Base-by-base conservation (phyloP, 2,797 vertebrate species). In the Discoglossus pictus region DNA sequence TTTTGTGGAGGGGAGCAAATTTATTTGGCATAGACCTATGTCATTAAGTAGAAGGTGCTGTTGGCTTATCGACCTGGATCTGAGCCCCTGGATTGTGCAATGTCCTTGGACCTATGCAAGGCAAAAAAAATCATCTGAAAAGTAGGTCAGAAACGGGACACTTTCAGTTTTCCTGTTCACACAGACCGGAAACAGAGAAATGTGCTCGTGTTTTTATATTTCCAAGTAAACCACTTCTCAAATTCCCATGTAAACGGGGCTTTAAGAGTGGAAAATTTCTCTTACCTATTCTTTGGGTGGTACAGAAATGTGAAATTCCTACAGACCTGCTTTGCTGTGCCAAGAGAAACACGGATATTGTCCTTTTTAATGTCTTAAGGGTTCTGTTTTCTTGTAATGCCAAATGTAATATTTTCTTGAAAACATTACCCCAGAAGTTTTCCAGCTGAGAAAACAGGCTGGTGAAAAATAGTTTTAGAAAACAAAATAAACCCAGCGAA, bases 361-460 rank as follows among this genome's bases (percentile, higher is more conserved):
- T 84, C 83, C 88, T 89, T 87, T n/a, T 89, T 87, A 89, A 86
- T 86, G 86, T 87, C 86, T 90, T 84, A 83, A 88, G 86, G 81
- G 83, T 77, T 82, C 80, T 84, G 83, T 89, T 84, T 87, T 85
- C 83, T 88, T 88, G 82, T 84, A 86, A 89, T 90, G 89, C 89
- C 89, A 91, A 90, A 88, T 60, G 87, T 83, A 90, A 91, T 90
- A 90, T 91, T 91, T 89, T 89, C 87, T 89, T 86, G 85, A 87
- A 88, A 90, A 88, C 82, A 84, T 84, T 89, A 85, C 81, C 87
- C 88, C 86, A 89, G 87, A 90, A 89, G 86, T 88, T 86, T 87
- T 85, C 88, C 89, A 92, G 90, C 89, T 92, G 88, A 89, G 89
- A 90, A 91, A 91, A 91, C 85, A 91, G 82, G 82, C 84, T 86